Percentiles rank a stretch among this genome's conserved stretches.
phyloP scores from a whole-genome alignment of 2,113 vertebrate species.

The Nothobranchius furzeri region DNA sequence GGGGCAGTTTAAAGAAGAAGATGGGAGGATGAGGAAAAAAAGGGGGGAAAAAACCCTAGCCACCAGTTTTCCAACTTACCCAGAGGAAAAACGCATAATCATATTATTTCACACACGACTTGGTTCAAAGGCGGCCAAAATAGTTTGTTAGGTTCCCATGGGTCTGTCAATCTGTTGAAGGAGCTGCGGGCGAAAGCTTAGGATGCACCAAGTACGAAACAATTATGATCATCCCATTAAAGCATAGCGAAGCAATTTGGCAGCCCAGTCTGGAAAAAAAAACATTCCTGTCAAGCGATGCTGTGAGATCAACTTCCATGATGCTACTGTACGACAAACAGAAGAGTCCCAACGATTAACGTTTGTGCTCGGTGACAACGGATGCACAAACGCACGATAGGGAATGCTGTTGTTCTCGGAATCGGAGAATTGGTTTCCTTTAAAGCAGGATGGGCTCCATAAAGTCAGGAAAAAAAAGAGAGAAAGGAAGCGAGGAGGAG shows the following conservation, averaged over 20 bases:
- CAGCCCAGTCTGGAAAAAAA: constrained; percentile 48
- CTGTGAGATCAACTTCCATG: constrained; percentile 40
- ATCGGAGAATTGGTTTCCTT: constrained; percentile 43
- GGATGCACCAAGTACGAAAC: constrained; percentile 72
- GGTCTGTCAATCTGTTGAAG: constrained; percentile 76
- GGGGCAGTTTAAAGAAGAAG: constrained; percentile 30
- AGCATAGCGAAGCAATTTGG: constrained; percentile 75
- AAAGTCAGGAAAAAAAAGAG: constrained; percentile 14
- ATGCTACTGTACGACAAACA: constrained; percentile 3
- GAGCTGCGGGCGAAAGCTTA: constrained; percentile 72
- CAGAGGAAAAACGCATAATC: constrained; percentile 78
- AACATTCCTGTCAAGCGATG: constrained; percentile 48
- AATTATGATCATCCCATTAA: constrained; percentile 78
- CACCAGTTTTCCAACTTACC: constrained; percentile 69
- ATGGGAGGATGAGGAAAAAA: neutral
- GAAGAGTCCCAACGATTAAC: constrained; percentile 7
- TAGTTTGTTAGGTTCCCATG: constrained; percentile 75
- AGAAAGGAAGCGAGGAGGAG: neutral
- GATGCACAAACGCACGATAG: constrained; percentile 3
- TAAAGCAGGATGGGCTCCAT: constrained; percentile 26
- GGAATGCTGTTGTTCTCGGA: constrained; percentile 46
- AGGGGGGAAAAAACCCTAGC: constrained; percentile 11
- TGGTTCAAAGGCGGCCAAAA: constrained; percentile 78
- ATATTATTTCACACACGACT: constrained; percentile 79
- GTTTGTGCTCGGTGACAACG: constrained; percentile 15